These are phyloP conservation scores for Larimichthys crocea DNA, from an alignment of 2,113 vertebrate species.

Conservation along the genomic window DNA sequence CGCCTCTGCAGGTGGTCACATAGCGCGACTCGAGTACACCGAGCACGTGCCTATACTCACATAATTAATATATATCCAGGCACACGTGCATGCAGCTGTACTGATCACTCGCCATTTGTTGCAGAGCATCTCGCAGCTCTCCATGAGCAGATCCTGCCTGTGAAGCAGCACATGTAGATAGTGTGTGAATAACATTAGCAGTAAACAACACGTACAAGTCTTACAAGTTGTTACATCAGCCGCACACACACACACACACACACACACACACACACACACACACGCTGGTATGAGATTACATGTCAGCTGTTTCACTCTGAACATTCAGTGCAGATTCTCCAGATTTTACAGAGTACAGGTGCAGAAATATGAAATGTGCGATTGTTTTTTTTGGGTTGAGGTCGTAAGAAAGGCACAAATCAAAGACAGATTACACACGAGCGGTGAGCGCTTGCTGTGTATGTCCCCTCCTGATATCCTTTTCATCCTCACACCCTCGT, in stretches of 20 bases:
- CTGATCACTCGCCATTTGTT: not conserved
- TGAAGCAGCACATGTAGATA: slow-evolving; percentile 40
- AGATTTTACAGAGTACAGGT: slow-evolving; percentile 2
- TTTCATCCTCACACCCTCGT: slow-evolving; percentile 26
- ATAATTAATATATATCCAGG: not conserved
- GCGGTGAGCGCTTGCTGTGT: slow-evolving; percentile 4
- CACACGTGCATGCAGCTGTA: not conserved
- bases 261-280: slow-evolving; percentile 4
- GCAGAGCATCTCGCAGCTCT: not conserved
- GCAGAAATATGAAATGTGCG: slow-evolving; percentile 5
- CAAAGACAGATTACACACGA: slow-evolving; percentile 14
- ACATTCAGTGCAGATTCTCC: slow-evolving; percentile 7
- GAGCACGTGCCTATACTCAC: not conserved
- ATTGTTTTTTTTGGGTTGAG: not conserved
- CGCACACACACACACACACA: slow-evolving; percentile 34
- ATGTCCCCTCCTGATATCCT: not conserved
- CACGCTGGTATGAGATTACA: slow-evolving; percentile 32
- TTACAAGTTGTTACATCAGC: slow-evolving; percentile 79
- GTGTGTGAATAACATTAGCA: slow-evolving; percentile 43
- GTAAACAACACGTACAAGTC: slow-evolving; percentile 54
- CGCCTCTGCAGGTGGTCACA: slow-evolving; percentile 34
- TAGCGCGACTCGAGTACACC: not conserved
- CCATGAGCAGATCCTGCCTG: not conserved
- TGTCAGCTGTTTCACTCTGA: slow-evolving; percentile 35
- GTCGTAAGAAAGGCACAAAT: not conserved